A percentile compares a stretch with the other conserved stretches of the same genome.
These are phyloP conservation scores for Dreissena polymorpha DNA, from an alignment of 1,140 invertebrate genomes.

Conservation along the genomic window DNA sequence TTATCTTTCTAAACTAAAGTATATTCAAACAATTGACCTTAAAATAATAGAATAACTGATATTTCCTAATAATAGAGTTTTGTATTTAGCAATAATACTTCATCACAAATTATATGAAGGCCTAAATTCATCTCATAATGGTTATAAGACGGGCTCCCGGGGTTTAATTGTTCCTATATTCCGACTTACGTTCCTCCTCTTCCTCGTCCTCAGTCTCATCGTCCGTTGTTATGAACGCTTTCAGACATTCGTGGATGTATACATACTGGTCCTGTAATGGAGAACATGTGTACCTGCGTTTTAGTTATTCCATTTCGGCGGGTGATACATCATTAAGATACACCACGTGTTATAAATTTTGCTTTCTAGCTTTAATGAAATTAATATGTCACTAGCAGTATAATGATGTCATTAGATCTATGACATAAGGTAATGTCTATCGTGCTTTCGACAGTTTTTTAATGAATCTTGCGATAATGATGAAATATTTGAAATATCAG, in stretches of 20 bases:
- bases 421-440: background rate
- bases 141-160: too few relatives aligned
- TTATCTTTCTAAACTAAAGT: too few relatives aligned
- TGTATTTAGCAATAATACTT: too few relatives aligned
- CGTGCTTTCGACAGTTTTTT: background rate
- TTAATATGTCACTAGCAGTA: background rate
- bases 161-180: too few relatives aligned
- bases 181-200: constrained; percentile 51
- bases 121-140: too few relatives aligned
- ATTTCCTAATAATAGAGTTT: too few relatives aligned
- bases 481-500: too few relatives aligned
- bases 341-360: background rate
- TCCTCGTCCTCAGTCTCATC: constrained; percentile 57
- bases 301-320: background rate
- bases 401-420: background rate
- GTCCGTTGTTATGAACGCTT: constrained; percentile 89
- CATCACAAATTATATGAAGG: too few relatives aligned
- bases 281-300: background rate
- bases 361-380: background rate
- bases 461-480: too few relatives aligned
- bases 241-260: constrained; percentile 95
- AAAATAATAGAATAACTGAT: too few relatives aligned
- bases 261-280: constrained; percentile 93
- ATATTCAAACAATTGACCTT: too few relatives aligned
- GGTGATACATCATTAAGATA: background rate